Conservation (phyloP, 2,113 vertebrate species). For the Pterocles gutturalis region DNA sequence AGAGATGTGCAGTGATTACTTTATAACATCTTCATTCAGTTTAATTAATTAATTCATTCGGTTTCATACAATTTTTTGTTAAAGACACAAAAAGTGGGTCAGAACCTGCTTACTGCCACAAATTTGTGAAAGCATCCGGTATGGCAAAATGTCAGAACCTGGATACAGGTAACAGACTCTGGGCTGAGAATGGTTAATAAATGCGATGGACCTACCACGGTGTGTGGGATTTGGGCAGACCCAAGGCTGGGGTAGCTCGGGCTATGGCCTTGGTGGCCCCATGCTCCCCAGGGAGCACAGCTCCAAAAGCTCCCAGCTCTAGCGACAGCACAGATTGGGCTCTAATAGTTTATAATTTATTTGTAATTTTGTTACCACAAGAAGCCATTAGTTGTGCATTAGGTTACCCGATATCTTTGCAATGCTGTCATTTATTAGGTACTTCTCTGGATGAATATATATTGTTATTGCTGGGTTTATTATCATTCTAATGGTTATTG, state of each 20-base stretch:
- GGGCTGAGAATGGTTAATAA: background rate
- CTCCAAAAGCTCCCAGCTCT: background rate
- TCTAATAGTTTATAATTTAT: background rate
- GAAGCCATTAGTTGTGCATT: background rate
- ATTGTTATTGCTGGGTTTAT: background rate
- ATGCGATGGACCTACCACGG: fast-evolving
- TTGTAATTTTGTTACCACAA: background rate
- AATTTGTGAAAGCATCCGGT: background rate
- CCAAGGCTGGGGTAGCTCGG: background rate
- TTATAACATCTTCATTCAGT: background rate
- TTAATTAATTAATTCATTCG: background rate
- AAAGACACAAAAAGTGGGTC: background rate
- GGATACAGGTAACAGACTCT: background rate
- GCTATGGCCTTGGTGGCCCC: background rate
- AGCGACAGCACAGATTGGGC: background rate
- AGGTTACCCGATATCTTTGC: background rate
- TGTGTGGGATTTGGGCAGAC: background rate
- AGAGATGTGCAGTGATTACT: background rate
- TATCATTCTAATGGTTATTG: background rate
- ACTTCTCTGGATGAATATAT: background rate
- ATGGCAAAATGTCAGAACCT: background rate
- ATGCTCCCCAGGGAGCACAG: fast-evolving
- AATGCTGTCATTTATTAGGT: background rate
- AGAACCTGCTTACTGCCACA: background rate
- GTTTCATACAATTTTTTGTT: background rate